Conservation (phyloP, 2,888 invertebrate species). For the Zaprionus bogoriensis region DNA sequence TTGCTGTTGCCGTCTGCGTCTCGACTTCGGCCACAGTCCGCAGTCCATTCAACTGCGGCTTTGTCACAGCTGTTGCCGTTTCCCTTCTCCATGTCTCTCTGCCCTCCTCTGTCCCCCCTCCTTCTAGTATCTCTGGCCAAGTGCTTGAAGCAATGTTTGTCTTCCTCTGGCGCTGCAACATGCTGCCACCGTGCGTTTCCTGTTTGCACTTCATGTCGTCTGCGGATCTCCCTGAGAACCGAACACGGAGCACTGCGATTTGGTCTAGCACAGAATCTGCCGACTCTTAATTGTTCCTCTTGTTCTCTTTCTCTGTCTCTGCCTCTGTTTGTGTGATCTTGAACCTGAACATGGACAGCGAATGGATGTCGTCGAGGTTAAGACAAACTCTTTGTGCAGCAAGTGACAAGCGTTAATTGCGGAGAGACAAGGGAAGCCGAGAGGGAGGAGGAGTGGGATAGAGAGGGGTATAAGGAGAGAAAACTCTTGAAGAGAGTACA, state of each 20-base stretch:
- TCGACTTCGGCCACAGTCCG: neutral
- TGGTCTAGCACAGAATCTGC: slow-evolving; percentile 7
- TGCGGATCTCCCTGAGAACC: neutral
- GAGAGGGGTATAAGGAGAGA: neutral
- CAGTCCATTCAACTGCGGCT: slow-evolving; percentile 64
- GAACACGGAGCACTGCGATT: no score
- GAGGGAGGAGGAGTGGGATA: no score
- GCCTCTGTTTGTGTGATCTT: slow-evolving; percentile 26
- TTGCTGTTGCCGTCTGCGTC: slow-evolving; percentile 12
- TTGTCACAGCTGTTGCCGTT: slow-evolving; percentile 57
- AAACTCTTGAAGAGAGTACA: neutral
- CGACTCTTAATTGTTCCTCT: slow-evolving; percentile 27
- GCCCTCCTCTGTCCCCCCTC: neutral
- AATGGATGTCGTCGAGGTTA: neutral
- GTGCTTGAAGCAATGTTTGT: slow-evolving; percentile 39
- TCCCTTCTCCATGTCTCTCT: neutral
- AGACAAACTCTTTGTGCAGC: neutral
- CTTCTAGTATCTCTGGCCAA: slow-evolving; percentile 5
- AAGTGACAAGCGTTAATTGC: neutral
- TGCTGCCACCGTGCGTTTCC: slow-evolving; percentile 43
- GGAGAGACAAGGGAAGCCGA: no score
- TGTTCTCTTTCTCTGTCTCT: no score
- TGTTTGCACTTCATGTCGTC: slow-evolving; percentile 20
- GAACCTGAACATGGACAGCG: slow-evolving; percentile 9
- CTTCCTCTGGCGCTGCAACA: slow-evolving; percentile 34